Conservation (phyloP, 2,797 vertebrate genomes). For the Sternotherus odoratus region DNA sequence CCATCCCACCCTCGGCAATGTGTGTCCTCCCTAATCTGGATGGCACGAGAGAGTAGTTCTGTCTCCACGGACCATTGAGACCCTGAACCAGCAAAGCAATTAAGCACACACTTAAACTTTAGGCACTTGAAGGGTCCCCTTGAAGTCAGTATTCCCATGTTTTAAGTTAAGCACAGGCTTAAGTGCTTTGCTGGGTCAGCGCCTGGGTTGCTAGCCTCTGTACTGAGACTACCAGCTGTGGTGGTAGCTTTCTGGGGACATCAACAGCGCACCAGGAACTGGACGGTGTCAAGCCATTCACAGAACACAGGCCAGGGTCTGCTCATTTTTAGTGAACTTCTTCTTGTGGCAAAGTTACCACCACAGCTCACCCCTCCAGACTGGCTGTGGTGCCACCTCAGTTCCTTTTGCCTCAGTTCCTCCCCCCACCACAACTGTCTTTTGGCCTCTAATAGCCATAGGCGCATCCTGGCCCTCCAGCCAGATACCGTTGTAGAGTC, state of each 20-base stretch:
- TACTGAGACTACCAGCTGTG: neutral
- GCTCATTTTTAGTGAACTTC: neutral
- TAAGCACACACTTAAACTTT: neutral
- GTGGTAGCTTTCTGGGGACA: neutral
- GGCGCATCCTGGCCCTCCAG: neutral
- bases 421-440: neutral
- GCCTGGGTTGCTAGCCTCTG: neutral
- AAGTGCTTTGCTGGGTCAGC: neutral
- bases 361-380: neutral
- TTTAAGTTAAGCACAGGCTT: neutral
- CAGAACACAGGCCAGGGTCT: neutral
- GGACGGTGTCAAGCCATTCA: neutral
- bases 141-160: neutral
- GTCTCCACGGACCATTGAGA: neutral
- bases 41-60: neutral
- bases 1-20: neutral
- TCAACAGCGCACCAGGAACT: neutral
- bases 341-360: neutral
- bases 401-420: neutral
- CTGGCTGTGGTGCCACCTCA: neutral
- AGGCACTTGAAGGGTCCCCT: neutral
- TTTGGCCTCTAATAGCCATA: neutral
- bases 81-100: neutral
- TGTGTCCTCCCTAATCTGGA: neutral
- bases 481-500: neutral